phyloP scores from a whole-genome alignment of 2,113 vertebrate species.

The Stegastes partitus region DNA sequence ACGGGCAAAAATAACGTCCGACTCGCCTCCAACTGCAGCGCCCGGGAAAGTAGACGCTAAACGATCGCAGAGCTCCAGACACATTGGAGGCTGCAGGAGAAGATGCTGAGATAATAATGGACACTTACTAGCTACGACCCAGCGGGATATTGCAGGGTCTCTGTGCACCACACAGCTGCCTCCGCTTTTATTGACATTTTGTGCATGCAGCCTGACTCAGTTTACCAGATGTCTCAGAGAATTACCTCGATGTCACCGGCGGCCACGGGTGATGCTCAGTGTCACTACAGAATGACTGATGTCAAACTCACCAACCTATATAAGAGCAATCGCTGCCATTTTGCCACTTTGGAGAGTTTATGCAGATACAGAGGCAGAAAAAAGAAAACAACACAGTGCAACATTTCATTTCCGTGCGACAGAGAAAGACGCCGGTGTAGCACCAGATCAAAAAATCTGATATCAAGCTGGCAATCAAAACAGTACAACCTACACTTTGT shows the following conservation, averaged over 20 bases:
- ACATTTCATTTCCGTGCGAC: slow-evolving; percentile 26
- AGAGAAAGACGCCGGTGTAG: slow-evolving; percentile 23
- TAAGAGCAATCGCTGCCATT: slow-evolving; percentile 19
- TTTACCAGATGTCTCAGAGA: slow-evolving; percentile 46
- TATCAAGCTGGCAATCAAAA: slow-evolving; percentile 58
- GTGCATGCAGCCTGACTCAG: slow-evolving; percentile 33
- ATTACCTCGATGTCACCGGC: slow-evolving; percentile 38
- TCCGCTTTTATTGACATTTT: slow-evolving; percentile 65
- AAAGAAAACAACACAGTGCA: slow-evolving; percentile 28
- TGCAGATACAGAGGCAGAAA: slow-evolving; percentile 27
- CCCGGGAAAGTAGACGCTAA: slow-evolving; percentile 56
- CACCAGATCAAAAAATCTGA: slow-evolving; percentile 42
- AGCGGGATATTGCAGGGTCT: slow-evolving; percentile 49
- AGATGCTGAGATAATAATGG: slow-evolving; percentile 70
- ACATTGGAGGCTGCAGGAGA: slow-evolving; percentile 28
- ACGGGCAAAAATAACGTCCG: slow-evolving; percentile 64
- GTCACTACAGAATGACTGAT: slow-evolving; percentile 40
- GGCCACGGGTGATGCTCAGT: slow-evolving; percentile 9
- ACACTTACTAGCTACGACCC: slow-evolving; percentile 52
- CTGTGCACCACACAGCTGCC: slow-evolving; percentile 41
- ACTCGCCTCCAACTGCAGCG: slow-evolving; percentile 50
- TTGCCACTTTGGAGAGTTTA: slow-evolving; percentile 23
- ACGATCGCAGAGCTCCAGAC: slow-evolving; percentile 53
- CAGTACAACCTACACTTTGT: slow-evolving; percentile 54
- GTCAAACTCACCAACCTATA: slow-evolving; percentile 25